Conservation (phyloP, 92 coral and sea anemone genomes). For the Epizoanthus scotinus region DNA sequence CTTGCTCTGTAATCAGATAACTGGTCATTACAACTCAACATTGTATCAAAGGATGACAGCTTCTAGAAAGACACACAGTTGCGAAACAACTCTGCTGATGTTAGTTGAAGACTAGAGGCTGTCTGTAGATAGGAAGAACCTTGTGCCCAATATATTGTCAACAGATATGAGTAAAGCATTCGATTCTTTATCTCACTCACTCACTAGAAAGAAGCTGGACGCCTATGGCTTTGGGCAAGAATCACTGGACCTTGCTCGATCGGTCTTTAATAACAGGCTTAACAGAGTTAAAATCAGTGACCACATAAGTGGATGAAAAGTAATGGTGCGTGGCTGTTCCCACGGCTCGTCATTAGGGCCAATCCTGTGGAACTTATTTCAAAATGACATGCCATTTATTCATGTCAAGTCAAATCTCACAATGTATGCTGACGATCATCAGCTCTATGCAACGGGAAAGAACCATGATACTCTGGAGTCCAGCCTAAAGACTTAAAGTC, state of each 20-base stretch:
- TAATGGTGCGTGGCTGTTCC: conserved; percentile 29
- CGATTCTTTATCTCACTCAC: conserved; percentile 26
- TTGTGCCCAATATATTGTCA: background rate
- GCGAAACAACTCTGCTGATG: conserved; percentile 16
- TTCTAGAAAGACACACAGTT: conserved; percentile 37
- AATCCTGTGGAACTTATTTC: conserved; percentile 34
- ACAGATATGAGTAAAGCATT: conserved; percentile 43
- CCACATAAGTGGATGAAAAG: conserved; percentile 7
- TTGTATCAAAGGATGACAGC: conserved; percentile 30
- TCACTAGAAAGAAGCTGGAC: conserved; percentile 4
- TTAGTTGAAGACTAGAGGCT: conserved; percentile 33
- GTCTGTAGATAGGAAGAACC: conserved; percentile 20
- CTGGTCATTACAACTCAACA: background rate
- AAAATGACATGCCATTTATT: conserved; percentile 12
- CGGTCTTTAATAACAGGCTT: conserved; percentile 19
- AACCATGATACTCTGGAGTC: no score
- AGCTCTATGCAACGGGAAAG: no score
- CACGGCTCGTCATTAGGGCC: conserved; percentile 40
- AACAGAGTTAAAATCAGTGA: conserved; percentile 25
- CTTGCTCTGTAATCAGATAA: conserved; percentile 19
- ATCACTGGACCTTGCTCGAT: conserved; percentile 27
- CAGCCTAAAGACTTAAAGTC: no score
- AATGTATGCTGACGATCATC: background rate
- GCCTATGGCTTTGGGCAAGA: conserved; percentile 19
- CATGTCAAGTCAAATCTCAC: background rate